Base-by-base conservation (phyloP, 1,140 invertebrate genomes). In the Brachionus sp. region DNA sequence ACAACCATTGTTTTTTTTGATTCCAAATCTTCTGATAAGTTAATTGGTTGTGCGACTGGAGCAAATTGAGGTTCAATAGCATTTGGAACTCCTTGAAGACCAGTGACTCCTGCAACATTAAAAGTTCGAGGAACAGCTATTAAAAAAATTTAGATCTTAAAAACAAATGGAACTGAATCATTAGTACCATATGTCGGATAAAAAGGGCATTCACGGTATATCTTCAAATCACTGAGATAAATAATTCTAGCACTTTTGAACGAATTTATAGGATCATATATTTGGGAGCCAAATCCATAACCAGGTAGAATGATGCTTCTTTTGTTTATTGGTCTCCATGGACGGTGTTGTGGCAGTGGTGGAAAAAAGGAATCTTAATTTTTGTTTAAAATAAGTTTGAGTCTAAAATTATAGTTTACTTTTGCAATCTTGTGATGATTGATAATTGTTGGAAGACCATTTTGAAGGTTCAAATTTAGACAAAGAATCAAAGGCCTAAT, bases 191-290 rank as follows among this genome's bases (percentile, higher is more conserved):
- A 44, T 44, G 12, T 10, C 1, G 70, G 70, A 75, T 46, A 46
- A 46, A 9, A 25, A 13, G 19, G 39, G 29, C 77, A 80, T 44
- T 62, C 35, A 62, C 16, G 53, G 25, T 62, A 80, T 16, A 66
- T 44, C 57, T 80, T 80, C 6, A 42, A 42, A 80, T 80, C 77
- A 66, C 77, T 80, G 10, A 80, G 29, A 66, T 62, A 62, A 64
- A 80, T 42, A 9, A 62, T 2, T 62, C 39, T 57, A 12, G 77
- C 39, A 25, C 35, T 23, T 33, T 35, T 57, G 16, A 80, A 80
- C 10, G 77, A 66, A 42, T 62, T 75, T 13, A 44, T 46, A 23
- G 70, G 42, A 12, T 75, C 42, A 16, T 35, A 50, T 23, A 46
- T 12, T 46, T 46, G 37, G 12, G 70, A 75, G 12, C 70, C 66